Percentiles rank a stretch among this genome's conserved stretches.
Conservation (phyloP, 2,797 vertebrate genomes). For the Halcyon smyrnensis region DNA sequence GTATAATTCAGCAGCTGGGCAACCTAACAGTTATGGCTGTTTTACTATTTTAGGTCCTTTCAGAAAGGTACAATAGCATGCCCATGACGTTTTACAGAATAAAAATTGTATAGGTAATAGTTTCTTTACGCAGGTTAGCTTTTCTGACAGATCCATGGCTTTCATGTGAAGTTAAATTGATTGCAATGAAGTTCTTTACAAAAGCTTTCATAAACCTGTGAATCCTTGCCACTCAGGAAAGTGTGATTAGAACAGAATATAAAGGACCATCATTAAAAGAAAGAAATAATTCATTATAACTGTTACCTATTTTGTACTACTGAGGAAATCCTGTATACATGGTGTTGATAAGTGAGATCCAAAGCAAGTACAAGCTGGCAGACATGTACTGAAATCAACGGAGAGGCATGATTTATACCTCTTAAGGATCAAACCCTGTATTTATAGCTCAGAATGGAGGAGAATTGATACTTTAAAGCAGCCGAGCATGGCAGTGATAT, state of each 20-base stretch:
- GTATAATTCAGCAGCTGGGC: conserved; percentile 35
- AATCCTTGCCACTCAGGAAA: background rate
- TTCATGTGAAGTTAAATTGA: background rate
- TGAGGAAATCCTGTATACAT: background rate
- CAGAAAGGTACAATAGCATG: background rate
- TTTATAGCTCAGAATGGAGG: background rate
- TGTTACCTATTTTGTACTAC: background rate
- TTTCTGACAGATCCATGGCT: background rate
- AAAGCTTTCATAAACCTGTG: background rate
- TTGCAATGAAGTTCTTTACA: background rate
- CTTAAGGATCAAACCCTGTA: background rate
- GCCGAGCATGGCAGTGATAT: fast-evolving
- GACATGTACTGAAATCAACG: background rate
- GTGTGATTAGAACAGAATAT: background rate
- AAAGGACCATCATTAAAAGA: background rate
- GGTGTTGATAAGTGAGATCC: background rate
- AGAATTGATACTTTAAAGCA: background rate
- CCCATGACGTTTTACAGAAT: background rate
- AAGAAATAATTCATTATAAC: background rate
- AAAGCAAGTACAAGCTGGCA: background rate
- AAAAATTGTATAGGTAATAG: background rate
- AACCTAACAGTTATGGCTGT: background rate
- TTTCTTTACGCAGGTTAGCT: background rate
- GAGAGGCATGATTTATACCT: background rate
- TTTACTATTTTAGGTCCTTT: conserved; percentile 41